A percentile compares a stretch with the other conserved stretches of the same genome.
Evolutionary conservation across 2,797 vertebrate species (phyloP).

Genomic region (Rhincodon typus): DNA sequence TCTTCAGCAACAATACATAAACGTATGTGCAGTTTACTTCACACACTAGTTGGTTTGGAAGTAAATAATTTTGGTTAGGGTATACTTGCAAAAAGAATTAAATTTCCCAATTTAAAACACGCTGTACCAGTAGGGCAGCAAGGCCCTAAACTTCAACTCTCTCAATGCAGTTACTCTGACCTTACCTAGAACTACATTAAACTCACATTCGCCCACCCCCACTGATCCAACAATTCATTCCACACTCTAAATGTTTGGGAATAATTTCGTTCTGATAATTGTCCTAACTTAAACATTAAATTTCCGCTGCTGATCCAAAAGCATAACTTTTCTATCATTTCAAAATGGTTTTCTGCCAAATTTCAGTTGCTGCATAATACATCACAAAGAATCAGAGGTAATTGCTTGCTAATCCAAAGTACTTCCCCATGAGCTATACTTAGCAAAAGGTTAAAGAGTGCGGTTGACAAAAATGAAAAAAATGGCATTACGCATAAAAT

Average conservation of each 20-base stretch:
- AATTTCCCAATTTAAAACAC: background rate
- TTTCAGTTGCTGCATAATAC: constrained; percentile 23
- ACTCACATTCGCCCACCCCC: background rate
- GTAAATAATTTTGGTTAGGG: background rate
- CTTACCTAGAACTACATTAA: background rate
- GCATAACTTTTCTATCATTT: background rate
- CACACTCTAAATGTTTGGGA: background rate
- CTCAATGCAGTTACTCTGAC: background rate
- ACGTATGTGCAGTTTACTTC: background rate
- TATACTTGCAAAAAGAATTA: background rate
- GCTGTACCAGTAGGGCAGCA: background rate
- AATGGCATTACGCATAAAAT: background rate
- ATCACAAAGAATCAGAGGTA: background rate
- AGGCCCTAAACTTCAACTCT: background rate
- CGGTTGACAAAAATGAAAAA: background rate
- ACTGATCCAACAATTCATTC: background rate
- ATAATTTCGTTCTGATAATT: constrained; percentile 12
- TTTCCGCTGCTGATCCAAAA: background rate
- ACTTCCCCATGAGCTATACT: background rate
- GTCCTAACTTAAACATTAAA: background rate
- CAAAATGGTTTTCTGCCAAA: constrained; percentile 19
- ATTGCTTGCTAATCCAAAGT: background rate
- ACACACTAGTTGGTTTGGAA: background rate
- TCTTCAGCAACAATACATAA: background rate
- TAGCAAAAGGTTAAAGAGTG: background rate